Evolutionary conservation across 2,797 vertebrate species (phyloP).

Genomic region (Aphelocoma californica): DNA sequence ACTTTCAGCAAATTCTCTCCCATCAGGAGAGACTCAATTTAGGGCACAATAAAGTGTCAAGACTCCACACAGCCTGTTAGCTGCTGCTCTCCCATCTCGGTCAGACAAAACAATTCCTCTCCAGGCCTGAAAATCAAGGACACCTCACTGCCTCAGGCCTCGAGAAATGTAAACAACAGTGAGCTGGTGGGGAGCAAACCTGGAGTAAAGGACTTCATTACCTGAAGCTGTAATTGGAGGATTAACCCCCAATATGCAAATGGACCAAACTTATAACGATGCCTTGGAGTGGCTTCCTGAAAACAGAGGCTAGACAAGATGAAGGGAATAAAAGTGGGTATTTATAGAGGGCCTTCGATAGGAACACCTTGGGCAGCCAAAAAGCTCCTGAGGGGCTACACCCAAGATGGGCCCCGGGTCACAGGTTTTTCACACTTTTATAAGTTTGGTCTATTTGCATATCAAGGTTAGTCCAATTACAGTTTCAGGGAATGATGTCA

Average conservation of each 20-base stretch:
- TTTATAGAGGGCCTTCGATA: not conserved
- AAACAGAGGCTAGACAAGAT: not conserved
- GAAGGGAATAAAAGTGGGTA: not conserved
- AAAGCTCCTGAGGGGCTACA: not conserved
- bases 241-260: not conserved
- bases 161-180: not conserved
- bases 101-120: not conserved
- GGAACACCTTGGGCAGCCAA: not conserved
- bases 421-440: not conserved
- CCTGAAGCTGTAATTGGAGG: not conserved
- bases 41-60: no score
- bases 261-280: not conserved
- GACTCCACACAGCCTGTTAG: not conserved
- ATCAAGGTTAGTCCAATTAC: not conserved
- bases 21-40: no score
- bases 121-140: not conserved
- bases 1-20: no score
- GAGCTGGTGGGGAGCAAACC: not conserved
- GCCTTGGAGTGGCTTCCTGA: no score
- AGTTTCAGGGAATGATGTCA: not conserved
- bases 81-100: not conserved
- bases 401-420: not conserved
- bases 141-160: no score
- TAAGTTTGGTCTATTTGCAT: not conserved
- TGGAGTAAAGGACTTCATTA: not conserved